phyloP scores from a whole-genome alignment of 2,888 invertebrate species.

The Acrobasis suavella region DNA sequence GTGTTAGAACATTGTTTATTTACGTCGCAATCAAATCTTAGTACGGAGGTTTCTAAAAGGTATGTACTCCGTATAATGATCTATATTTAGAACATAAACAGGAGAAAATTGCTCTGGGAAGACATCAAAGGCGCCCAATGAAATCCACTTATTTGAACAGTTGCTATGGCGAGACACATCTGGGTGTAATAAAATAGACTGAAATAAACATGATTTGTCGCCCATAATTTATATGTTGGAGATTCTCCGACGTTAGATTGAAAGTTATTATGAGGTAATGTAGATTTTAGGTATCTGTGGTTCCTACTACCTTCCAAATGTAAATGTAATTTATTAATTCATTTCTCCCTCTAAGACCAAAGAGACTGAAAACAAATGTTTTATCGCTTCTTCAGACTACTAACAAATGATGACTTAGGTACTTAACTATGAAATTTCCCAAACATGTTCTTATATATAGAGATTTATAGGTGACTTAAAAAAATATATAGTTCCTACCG shows the following conservation, averaged over 20 bases:
- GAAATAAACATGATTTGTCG: conserved; percentile 55
- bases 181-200: conserved; percentile 65
- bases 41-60: conserved; percentile 21
- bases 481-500: too few species aligned
- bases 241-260: conserved; percentile 2
- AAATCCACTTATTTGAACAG: conserved; percentile 65
- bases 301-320: too few species aligned
- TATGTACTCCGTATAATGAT: conserved; percentile 23
- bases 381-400: too few species aligned
- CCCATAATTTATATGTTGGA: conserved; percentile 40
- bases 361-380: too few species aligned
- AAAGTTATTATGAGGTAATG: not conserved
- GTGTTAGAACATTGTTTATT: conserved; percentile 5
- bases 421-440: too few species aligned
- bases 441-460: too few species aligned
- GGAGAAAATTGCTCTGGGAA: conserved; percentile 59
- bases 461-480: too few species aligned
- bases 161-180: conserved; percentile 58
- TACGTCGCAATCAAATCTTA: conserved; percentile 23
- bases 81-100: conserved; percentile 58
- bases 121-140: conserved; percentile 71
- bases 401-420: too few species aligned
- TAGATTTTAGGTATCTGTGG: not conserved
- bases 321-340: too few species aligned
- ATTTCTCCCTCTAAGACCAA: too few species aligned